Percentiles rank a stretch among this genome's conserved stretches.
These are phyloP conservation scores for Psephotus haematonotus DNA, from an alignment of 2,113 vertebrate genomes.

Conservation along the genomic window DNA sequence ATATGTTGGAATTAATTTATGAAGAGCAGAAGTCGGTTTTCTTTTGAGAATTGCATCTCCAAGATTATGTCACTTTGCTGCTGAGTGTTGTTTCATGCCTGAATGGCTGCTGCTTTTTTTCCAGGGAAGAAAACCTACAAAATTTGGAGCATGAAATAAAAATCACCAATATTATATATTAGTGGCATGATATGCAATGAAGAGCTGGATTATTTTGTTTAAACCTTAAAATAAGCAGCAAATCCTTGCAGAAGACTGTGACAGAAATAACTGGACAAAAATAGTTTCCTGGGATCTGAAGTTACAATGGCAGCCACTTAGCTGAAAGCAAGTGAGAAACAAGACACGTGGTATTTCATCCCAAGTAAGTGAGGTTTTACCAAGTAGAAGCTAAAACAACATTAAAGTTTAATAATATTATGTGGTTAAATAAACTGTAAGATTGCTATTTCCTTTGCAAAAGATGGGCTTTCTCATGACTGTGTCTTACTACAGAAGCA, in stretches of 20 bases:
- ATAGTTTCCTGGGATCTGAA: neutral
- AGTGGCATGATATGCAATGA: neutral
- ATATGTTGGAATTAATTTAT: neutral
- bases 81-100: neutral
- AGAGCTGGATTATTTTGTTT: neutral
- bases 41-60: neutral
- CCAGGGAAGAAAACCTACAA: neutral
- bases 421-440: neutral
- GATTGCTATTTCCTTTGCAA: neutral
- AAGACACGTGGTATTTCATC: fast-evolving
- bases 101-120: neutral
- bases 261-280: neutral
- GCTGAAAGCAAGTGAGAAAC: neutral
- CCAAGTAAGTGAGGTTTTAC: neutral
- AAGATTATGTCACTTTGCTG: neutral
- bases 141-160: neutral
- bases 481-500: neutral
- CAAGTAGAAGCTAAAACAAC: neutral
- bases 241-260: neutral
- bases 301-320: neutral
- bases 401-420: neutral
- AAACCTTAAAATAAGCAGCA: neutral
- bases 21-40: neutral
- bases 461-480: neutral
- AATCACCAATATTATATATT: neutral